Conservation (phyloP, 1,140 invertebrate genomes). For the Cyclina sinensis region DNA sequence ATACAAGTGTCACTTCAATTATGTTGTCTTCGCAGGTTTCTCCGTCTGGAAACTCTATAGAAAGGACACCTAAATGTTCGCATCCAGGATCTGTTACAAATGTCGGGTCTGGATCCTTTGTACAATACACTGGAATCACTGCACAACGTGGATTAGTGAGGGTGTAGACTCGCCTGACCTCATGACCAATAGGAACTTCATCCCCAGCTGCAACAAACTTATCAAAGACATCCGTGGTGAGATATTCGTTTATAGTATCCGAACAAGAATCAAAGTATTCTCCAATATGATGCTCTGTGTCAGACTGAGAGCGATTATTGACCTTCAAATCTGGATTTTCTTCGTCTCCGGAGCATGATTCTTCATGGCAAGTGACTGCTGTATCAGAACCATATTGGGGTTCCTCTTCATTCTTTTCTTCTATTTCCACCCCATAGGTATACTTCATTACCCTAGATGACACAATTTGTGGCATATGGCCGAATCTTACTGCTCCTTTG, state of each 20-base stretch:
- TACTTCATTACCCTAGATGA: not conserved
- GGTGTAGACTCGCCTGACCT: not conserved
- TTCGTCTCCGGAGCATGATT: not conserved
- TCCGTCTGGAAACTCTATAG: conserved; percentile 2
- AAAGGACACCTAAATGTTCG: not conserved
- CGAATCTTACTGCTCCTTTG: conserved; percentile 20
- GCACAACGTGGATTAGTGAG: not conserved
- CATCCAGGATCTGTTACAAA: conserved; percentile 12
- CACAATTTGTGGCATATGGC: not conserved
- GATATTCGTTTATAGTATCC: not conserved
- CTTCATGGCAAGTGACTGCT: not conserved
- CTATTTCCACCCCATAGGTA: not conserved
- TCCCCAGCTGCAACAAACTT: conserved; percentile 33
- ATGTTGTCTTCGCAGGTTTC: conserved; percentile 5
- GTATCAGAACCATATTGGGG: not conserved
- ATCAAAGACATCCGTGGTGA: not conserved
- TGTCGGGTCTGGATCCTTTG: not conserved
- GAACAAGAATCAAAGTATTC: not conserved
- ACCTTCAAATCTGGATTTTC: not conserved
- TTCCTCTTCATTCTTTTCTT: not conserved
- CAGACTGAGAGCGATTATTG: not conserved
- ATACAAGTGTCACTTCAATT: not conserved
- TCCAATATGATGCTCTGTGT: not conserved
- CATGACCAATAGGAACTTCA: not conserved
- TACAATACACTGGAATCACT: not conserved